Evolutionary conservation across 2,113 vertebrate genomes (phyloP).

Genomic region (Dipodomys spectabilis): DNA sequence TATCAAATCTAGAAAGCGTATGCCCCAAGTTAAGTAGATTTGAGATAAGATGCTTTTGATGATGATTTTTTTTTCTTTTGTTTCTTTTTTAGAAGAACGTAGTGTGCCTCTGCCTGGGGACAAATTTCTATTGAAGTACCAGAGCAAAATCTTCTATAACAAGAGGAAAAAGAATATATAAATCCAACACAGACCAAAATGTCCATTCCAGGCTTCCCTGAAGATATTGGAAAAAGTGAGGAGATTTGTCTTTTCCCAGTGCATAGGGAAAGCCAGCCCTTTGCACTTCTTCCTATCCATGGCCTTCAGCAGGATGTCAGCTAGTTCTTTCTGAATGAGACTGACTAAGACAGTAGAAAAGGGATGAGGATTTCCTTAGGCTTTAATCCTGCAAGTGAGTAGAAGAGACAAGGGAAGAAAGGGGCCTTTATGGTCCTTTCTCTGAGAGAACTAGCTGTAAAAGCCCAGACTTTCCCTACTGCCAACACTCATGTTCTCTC

Average conservation of each 20-base stretch:
- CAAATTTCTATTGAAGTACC: neutral
- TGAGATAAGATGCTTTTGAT: neutral
- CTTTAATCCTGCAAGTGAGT: neutral
- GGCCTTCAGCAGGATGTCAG: neutral
- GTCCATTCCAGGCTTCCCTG: neutral
- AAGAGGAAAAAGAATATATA: constrained; percentile 33
- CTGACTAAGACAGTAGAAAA: neutral
- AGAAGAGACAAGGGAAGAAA: constrained; percentile 41
- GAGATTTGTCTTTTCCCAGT: neutral
- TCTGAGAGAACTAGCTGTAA: neutral
- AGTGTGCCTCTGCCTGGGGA: neutral
- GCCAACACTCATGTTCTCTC: constrained; percentile 4
- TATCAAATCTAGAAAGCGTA: neutral
- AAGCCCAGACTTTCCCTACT: neutral
- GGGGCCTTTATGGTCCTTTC: neutral
- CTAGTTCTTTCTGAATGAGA: constrained; percentile 5
- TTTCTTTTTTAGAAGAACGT: neutral
- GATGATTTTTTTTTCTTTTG: neutral
- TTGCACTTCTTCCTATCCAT: neutral
- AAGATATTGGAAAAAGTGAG: neutral
- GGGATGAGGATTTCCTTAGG: constrained; percentile 2
- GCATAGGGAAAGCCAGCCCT: neutral
- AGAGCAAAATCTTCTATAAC: neutral
- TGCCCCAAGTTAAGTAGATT: neutral
- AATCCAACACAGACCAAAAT: neutral